phyloP scores from a whole-genome alignment of 2,113 vertebrate species.

The Caretta caretta region DNA sequence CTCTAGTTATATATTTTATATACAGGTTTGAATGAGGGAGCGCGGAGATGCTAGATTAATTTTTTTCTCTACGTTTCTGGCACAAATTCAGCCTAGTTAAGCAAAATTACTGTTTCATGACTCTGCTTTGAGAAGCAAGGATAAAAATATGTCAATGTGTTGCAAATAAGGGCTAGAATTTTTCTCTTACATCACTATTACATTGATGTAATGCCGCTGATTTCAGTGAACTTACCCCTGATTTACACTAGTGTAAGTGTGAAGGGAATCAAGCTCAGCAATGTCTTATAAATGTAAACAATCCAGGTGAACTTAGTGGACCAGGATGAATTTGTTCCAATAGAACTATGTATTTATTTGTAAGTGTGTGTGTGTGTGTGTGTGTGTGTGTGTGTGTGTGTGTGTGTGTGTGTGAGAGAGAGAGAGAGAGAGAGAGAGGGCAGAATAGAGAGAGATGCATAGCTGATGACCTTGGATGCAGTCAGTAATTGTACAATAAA shows the following conservation, averaged over 20 bases:
- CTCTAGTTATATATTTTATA: neutral
- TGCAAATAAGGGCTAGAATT: neutral
- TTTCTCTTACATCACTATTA: neutral
- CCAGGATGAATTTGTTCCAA: neutral
- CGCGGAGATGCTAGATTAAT: neutral
- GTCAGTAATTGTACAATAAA: neutral
- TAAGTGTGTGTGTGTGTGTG: neutral
- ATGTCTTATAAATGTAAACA: neutral
- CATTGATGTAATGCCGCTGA: neutral
- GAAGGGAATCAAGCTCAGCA: neutral
- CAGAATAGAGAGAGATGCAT: neutral
- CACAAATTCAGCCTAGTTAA: neutral
- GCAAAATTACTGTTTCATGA: conserved; percentile 13
- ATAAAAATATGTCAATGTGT: conserved; percentile 18
- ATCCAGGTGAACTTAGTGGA: neutral
- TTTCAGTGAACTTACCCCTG: neutral
- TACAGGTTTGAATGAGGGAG: neutral
- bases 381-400: fast-evolving
- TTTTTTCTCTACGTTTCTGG: conserved; percentile 5
- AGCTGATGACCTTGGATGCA: neutral
- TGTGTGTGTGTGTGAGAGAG: neutral
- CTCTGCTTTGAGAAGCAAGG: conserved; percentile 4
- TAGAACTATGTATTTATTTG: conserved; percentile 2
- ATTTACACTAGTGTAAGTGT: conserved; percentile 24
- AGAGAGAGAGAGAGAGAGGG: neutral